Evolutionary conservation across 2,888 invertebrate species (phyloP).

Genomic region (Cryptophagus acutangulus): DNA sequence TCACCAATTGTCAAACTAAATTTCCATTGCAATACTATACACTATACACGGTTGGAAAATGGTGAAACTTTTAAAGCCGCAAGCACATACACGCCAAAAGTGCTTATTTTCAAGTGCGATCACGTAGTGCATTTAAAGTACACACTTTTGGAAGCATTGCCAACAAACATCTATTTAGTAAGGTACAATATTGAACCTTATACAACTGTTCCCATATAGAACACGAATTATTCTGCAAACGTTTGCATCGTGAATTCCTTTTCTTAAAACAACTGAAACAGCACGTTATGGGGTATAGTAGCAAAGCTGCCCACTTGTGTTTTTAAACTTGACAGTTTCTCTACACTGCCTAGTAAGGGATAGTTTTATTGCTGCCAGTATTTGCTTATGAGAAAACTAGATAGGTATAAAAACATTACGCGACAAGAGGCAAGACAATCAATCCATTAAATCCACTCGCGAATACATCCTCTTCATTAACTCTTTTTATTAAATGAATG

Average conservation of each 20-base stretch:
- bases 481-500: background rate
- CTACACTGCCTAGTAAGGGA: no score
- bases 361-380: no score
- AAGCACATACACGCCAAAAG: background rate
- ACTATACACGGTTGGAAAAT: background rate
- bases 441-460: no score
- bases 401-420: no score
- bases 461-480: no score
- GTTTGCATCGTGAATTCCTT: conserved; percentile 15
- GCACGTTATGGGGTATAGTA: conserved; percentile 13
- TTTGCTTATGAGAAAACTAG: no score
- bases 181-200: conserved; percentile 9
- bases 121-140: conserved; percentile 29
- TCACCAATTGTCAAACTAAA: background rate
- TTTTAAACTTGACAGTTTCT: conserved; percentile 8
- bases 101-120: conserved; percentile 22
- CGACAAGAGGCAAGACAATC: no score
- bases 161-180: conserved; percentile 21
- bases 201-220: background rate
- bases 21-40: background rate
- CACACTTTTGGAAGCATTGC: conserved; percentile 22
- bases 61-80: background rate
- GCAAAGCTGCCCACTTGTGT: conserved; percentile 4
- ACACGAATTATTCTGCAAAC: conserved; percentile 15
- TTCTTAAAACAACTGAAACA: conserved; percentile 18